Percentiles rank a stretch among this genome's conserved stretches.
Evolutionary conservation across 2,888 invertebrate species (phyloP).

Genomic region (Allophyes oxyacanthae): DNA sequence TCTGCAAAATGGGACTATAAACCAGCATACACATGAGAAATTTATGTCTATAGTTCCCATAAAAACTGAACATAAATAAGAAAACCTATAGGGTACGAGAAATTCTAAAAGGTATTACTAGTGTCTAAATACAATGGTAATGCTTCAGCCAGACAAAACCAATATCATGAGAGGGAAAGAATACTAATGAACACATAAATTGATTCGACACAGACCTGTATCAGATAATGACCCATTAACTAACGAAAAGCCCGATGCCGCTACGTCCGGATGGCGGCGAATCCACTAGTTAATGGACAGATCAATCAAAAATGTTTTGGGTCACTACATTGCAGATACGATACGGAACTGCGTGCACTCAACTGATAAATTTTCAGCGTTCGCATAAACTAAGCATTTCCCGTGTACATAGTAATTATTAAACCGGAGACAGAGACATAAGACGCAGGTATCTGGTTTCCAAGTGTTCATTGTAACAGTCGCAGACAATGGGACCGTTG

Average conservation of each 20-base stretch:
- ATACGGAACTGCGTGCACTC: constrained; percentile 22
- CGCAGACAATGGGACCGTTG: constrained; percentile 80
- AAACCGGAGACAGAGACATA: constrained; percentile 75
- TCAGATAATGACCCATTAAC: constrained; percentile 60
- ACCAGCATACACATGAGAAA: constrained; percentile 50
- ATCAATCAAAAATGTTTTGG: constrained; percentile 58
- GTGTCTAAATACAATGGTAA: background rate
- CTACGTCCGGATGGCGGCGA: constrained; percentile 65
- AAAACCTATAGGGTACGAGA: background rate
- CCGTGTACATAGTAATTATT: constrained; percentile 71
- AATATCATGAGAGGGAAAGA: constrained; percentile 1
- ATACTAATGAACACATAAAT: constrained; percentile 7
- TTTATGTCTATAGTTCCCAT: constrained; percentile 36
- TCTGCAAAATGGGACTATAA: constrained; percentile 63
- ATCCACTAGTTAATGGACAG: constrained; percentile 63
- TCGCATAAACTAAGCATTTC: constrained; percentile 63
- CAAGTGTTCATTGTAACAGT: constrained; percentile 81
- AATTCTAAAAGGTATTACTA: constrained; percentile 3
- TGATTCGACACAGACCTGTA: constrained; percentile 28
- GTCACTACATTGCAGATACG: constrained; percentile 23
- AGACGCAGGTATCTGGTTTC: constrained; percentile 84
- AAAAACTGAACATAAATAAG: constrained; percentile 10
- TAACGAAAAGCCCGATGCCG: constrained; percentile 64
- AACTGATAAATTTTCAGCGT: constrained; percentile 29
- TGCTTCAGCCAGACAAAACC: background rate